Conservation (phyloP, 2,888 invertebrate species). For the Gymnosoma rotundatum region DNA sequence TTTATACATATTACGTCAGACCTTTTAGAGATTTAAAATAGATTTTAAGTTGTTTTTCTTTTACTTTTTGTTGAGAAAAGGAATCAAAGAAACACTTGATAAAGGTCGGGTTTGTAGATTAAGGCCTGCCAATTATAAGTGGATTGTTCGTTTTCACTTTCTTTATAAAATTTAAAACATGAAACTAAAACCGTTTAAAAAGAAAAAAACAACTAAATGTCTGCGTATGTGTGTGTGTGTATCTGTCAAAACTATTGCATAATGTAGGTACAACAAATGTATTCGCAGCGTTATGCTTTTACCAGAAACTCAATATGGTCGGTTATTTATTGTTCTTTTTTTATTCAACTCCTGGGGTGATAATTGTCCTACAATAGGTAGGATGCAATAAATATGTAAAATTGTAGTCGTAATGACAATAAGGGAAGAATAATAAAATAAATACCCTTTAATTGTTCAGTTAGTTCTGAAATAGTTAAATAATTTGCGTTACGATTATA, state of each 20-base stretch:
- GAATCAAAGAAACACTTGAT: conserved; percentile 63
- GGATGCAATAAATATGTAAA: background rate
- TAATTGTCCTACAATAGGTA: conserved; percentile 54
- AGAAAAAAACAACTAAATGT: background rate
- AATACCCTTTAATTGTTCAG: background rate
- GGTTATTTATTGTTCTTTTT: conserved; percentile 16
- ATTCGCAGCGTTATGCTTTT: conserved; percentile 40
- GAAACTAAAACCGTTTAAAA: background rate
- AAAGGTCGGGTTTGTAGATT: conserved; percentile 49
- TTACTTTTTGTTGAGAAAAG: conserved; percentile 29
- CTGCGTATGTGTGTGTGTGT: conserved; percentile 21
- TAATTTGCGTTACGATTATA: too few species aligned
- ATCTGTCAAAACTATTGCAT: conserved; percentile 69
- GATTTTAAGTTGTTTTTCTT: conserved; percentile 28
- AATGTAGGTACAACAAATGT: conserved; percentile 68
- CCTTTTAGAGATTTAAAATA: conserved; percentile 45
- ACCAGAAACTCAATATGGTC: conserved; percentile 52
- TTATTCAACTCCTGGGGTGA: conserved; percentile 56
- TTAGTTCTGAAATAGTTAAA: too few species aligned
- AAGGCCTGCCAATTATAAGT: conserved; percentile 43
- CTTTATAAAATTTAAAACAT: conserved; percentile 46
- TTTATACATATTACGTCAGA: conserved; percentile 52
- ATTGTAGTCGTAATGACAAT: background rate
- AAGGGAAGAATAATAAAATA: background rate
- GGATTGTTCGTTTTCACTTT: conserved; percentile 62